Base-by-base conservation (phyloP, 2,797 vertebrate genomes). In the Chlorospingus semifuscus region DNA sequence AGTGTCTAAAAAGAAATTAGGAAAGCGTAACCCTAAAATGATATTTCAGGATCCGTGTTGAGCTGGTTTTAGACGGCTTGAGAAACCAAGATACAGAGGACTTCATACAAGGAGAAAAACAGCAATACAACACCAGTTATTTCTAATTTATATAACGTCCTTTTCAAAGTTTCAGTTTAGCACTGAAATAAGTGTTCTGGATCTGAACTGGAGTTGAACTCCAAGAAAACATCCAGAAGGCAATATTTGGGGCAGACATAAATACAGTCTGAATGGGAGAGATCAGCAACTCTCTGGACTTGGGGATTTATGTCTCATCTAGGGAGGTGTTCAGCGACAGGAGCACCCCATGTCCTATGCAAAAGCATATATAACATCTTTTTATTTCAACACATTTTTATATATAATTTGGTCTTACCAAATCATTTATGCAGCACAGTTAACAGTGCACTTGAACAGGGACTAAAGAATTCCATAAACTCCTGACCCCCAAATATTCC, bases 401-500 rank as follows among this genome's bases (percentile, higher is more conserved):
- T 34, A 32, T 18, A 30, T 26, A 41, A 70, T 41, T 60, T 64
- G 13, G 1, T 61, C 9, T 72, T 55, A 57, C 10, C 46, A 88
- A 44, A 72, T 55, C 17, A 55, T 64, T 60, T 87, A 36, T 15
- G 32, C 36, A 86, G 49, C 23, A 12, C 41, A 86, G 24, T 46
- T 36, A 81, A 42, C 9, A 68, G 14, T 34, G 15, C 10, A 61
- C 17, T 83, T 56, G 32, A 69, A 83, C 17, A 6, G 12, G 3
- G 7, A 57, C 26, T 30, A 32, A 81, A 11, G 36, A 76, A 32
- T 83, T 80, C 9, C 7, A 19, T 27, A 71, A 83, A 69, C 26
- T 86, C 16, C 13, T 57, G 39, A 78, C 16, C 22, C 60, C 41
- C 70, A 88, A 79, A 78, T 91, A 92, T 88, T 91, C 26, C 34